Percentiles rank a stretch among this genome's conserved stretches.
Conservation (phyloP, 1,140 invertebrate genomes). For the Heliconius hermathena region DNA sequence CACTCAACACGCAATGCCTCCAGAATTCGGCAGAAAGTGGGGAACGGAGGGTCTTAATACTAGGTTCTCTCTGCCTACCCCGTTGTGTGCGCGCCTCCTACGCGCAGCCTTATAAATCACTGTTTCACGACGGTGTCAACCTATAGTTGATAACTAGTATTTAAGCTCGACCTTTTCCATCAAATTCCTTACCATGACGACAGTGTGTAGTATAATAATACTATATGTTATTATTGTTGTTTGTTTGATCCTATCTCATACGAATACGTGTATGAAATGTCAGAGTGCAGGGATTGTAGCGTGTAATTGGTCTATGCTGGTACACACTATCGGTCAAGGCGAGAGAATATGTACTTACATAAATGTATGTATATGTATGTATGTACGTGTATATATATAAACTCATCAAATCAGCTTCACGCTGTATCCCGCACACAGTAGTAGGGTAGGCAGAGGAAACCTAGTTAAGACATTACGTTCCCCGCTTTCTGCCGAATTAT, state of each 20-base stretch:
- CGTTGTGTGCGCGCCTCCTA: too few species aligned
- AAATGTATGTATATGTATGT: background rate
- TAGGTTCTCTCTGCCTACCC: too few species aligned
- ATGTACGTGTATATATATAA: conserved; percentile 16
- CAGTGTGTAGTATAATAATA: background rate
- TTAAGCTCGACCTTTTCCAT: background rate
- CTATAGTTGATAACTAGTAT: background rate
- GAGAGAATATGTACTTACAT: background rate
- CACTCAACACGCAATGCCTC: too few species aligned
- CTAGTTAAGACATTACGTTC: too few species aligned
- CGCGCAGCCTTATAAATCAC: background rate
- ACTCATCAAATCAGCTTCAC: conserved; percentile 1
- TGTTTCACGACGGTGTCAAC: background rate
- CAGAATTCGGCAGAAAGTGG: too few species aligned
- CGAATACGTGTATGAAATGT: conserved; percentile 23
- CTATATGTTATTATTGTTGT: conserved; percentile 25
- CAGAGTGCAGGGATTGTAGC: conserved; percentile 31
- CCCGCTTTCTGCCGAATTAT: too few species aligned
- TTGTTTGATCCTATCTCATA: conserved; percentile 17
- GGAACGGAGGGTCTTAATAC: too few species aligned
- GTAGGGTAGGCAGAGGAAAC: too few species aligned
- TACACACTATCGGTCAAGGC: conserved; percentile 28
- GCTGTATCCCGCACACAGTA: too few species aligned
- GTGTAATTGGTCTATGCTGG: conserved; percentile 28
- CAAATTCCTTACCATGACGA: background rate